Evolutionary conservation across 2,888 invertebrate genomes (phyloP).

Genomic region (Archips crataeganus): DNA sequence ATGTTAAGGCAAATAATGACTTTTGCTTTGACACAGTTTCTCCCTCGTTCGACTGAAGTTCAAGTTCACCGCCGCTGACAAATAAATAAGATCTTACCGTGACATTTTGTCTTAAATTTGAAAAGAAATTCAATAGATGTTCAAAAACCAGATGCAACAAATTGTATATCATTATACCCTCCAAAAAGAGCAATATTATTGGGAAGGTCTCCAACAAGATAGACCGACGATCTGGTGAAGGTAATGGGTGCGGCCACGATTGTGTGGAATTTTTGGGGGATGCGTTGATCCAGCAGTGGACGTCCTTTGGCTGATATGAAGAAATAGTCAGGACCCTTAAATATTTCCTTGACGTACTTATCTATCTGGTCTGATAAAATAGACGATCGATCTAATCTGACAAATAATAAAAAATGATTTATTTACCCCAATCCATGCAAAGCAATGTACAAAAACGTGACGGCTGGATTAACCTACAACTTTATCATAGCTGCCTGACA

Average conservation of each 20-base stretch:
- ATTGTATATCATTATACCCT: neutral
- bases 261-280: too few relatives aligned
- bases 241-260: too few relatives aligned
- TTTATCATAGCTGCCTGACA: too few relatives aligned
- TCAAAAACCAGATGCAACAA: neutral
- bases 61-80: neutral
- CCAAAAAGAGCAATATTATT: too few relatives aligned
- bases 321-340: neutral
- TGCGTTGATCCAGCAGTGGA: too few relatives aligned
- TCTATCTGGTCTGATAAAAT: neutral
- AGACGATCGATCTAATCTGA: neutral
- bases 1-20: conserved; percentile 16
- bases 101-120: neutral
- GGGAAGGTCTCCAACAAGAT: too few relatives aligned
- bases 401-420: neutral
- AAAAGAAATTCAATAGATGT: neutral
- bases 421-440: neutral
- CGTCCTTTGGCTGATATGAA: too few relatives aligned
- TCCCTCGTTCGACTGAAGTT: neutral
- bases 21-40: neutral
- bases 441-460: neutral
- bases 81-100: neutral
- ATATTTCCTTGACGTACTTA: neutral
- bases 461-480: too few relatives aligned
- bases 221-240: too few relatives aligned